A percentile compares a stretch with the other conserved stretches of the same genome.
phyloP scores from a whole-genome alignment of 2,888 invertebrate species.

The Chrysolina haemoptera region DNA sequence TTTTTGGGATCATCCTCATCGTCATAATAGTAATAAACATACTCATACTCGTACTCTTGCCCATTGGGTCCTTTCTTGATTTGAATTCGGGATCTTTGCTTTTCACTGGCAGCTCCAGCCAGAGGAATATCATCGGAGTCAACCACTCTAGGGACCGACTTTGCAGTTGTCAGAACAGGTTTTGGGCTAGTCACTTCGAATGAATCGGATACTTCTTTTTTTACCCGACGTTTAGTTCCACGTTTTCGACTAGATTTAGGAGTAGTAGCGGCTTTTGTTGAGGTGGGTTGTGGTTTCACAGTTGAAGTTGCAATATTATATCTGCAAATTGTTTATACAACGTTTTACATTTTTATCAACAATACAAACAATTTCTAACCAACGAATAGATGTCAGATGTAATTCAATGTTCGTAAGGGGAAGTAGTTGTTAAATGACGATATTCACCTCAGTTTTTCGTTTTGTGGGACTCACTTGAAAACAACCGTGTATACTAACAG shows the following conservation, averaged over 20 bases:
- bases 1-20: conserved; percentile 76
- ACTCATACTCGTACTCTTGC: conserved; percentile 93
- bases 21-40: conserved; percentile 92
- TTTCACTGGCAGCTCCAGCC: conserved; percentile 77
- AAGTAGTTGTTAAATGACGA: too few species aligned
- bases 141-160: conserved; percentile 57
- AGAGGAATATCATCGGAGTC: conserved; percentile 59
- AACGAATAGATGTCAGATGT: too few species aligned
- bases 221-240: conserved; percentile 52
- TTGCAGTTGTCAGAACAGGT: conserved; percentile 73
- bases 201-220: conserved; percentile 59
- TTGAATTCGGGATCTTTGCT: conserved; percentile 81
- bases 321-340: conserved; percentile 52
- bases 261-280: conserved; percentile 35
- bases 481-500: too few species aligned
- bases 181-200: conserved; percentile 72
- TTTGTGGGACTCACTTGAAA: too few species aligned
- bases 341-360: too few species aligned
- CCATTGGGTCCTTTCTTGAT: conserved; percentile 92
- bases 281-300: conserved; percentile 51
- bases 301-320: conserved; percentile 60
- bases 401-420: too few species aligned
- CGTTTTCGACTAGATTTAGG: conserved; percentile 40
- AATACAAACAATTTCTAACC: too few species aligned
- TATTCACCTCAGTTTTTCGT: too few species aligned